Base-by-base conservation (phyloP, 2,888 invertebrate genomes). In the Lasioglossum vierecki region DNA sequence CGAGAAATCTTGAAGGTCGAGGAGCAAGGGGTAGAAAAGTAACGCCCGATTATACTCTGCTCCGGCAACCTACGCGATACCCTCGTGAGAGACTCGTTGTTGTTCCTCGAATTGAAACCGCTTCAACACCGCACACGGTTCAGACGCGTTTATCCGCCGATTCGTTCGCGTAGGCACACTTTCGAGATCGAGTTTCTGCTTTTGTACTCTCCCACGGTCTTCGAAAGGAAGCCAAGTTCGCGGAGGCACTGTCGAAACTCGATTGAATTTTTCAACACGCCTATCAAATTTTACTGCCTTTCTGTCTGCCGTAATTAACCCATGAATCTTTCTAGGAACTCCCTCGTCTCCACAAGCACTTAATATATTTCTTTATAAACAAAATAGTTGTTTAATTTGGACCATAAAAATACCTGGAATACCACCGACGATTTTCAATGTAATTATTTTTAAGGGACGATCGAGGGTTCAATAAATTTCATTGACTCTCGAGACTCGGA, bases 41-140 rank as follows among this genome's bases (percentile, higher is more conserved):
- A 68, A 85, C 85, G 75, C 44, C 46, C 68, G 35, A 82, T 84
- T 82, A 80, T 85, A 70, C 79, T 68, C 41, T 15, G 60, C 78
- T 71, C 30, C 53, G 41, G 26, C 66, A 39, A 41, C 53, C 66
- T 41, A 44, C 41, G 26, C 71, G 41, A 30, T 35, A 30, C 71
- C 44, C 39, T 44, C 71, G 39, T 68, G 68, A 76, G 49, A 76
- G 49, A 76, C 15, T 66, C 63, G 63, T 63, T 68, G 46, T 72
- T 39, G 72, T 72, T 68, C n/a, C 68, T 39, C 41, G 41, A n/a
- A 41, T 68, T n/a, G 68, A 68, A 68, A 4, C 68, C 4, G 68
- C 41, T 41, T 39, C 68, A 41, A 68, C 35, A 18, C 18, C 18
- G 68, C 39, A 39, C 68, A 22, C 11, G 39, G 41, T 41, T 68